Base-by-base conservation (phyloP, 2,888 invertebrate genomes). In the Drosophila melanosoma region DNA sequence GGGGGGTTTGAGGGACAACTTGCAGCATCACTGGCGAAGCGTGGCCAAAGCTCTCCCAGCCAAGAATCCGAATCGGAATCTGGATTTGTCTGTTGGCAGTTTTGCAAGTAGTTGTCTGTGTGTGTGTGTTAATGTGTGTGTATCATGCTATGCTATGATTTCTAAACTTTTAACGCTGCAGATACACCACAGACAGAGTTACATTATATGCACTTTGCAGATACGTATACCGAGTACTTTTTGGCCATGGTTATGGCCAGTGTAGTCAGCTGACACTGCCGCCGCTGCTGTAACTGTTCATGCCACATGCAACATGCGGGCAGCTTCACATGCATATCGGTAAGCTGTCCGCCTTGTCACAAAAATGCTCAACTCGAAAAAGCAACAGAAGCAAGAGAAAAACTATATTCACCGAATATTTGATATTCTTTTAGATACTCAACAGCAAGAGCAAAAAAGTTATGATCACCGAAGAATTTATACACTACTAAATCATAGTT, bases 51-150 rank as follows among this genome's bases (percentile, higher is more conserved):
- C 78, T 82, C 66, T 74, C 32, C 49, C 64, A 61, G 64, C 60
- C 62, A 70, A 73, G 63, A 72, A 68, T 76, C 70, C 61, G 60
- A 71, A 76, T 76, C 64, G 72, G 72, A 67, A 78, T 85, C 86
- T 86, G 76, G 75, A 82, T 79, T 84, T 80, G 71, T 77, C 70
- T 65, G 72, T 79, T 66, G 45, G 60, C 56, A 69, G 57, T 66
- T 82, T 66, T 53, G 53, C 66, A 15, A 48, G 23, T 33, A 15
- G 15, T 11, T 52, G 26, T 33, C 6, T 38, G 26, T 17, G 35
- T 17, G 42, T 48, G 33, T 32, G 51, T 26, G 2, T 51, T 51
- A 17, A 23, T 29, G 36, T 26, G 49, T 48, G 54, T 69, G 45
- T 66, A 36, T 65, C 74, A 65, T 76, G 73, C 68, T 62, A 66